Evolutionary conservation across 2,888 invertebrate genomes (phyloP), one percentile per base, ranked within the genome.

Genomic region (Itoplectis maculator): DNA sequence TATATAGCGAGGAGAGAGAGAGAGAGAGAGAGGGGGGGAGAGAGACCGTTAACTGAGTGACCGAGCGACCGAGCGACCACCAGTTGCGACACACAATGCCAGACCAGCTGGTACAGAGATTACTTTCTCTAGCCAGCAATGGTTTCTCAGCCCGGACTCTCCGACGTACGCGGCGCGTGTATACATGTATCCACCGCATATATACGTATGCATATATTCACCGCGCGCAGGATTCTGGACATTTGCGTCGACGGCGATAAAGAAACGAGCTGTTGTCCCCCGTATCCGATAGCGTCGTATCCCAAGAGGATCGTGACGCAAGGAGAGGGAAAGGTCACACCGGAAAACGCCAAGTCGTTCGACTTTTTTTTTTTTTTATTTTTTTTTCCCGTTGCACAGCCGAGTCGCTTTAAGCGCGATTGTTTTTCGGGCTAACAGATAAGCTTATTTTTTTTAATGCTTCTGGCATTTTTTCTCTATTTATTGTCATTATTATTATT

Each of bases 61-160:
- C 80, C 79, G 82, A 86, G 78, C 79, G 72, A 77, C 75, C 63
- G 65, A 83, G 75, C 85, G 74, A 77, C 72, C 79, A 83, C 61
- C 54, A 69, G 81, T 88, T 88, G 87, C 88, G 84, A 88, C 88
- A 88, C 86, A 88, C 88, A 88, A 88, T 88, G 80, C 86, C 84
- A 72, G 75, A 45, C 74, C 83, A 77, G 83, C 73, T 68, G 79
- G 77, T 81, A 86, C 81, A 84, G 73, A 86, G 85, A 88, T 88
- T 88, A 88, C 88, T 88, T 88, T 88, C 87, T 86, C 88, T 84
- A 83, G 82, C 81, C 49, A 70, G 82, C 74, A 76, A 68, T 82
- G 76, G 72, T 76, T 76, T 79, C 76, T 76, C 56, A 54, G 61
- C 66, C 45, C 49, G 23, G 56, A 45, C 69, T 29, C 61, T 51